Evolutionary conservation across 2,113 vertebrate genomes (phyloP), one percentile per base, ranked within the genome.

Genomic region (Ptilonorhynchus violaceus): DNA sequence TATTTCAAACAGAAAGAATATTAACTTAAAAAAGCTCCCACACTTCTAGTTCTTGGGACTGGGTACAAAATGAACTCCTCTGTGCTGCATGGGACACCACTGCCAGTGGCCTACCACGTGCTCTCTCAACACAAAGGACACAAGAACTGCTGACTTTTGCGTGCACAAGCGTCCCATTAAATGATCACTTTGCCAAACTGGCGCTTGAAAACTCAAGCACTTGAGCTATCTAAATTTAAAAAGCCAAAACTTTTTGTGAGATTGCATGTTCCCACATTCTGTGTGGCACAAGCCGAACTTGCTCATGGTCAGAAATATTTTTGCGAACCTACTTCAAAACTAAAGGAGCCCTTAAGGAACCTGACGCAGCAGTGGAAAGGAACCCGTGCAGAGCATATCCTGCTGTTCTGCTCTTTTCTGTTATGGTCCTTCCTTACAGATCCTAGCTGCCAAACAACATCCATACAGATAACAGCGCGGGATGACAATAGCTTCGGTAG

Each of bases 241-340:
- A 53, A 60, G 13, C 10, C 5, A 13, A 15, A 44, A 11, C n/a
- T 55, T 70, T 68, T 25, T 35, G 41, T 15, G 15, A 52, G 31
- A 53, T 1, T 7, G 15, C 0, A 0, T 10, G 11, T 3, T 4
- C 25, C 10, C 1, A 14, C 35, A 31, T 31, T 59, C 47, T 14
- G 16, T 79, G 30, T 0, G 2, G 52, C 42, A 59, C 14, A 70
- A 70, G 30, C 12, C 0, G 0, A 67, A 42, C 28, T 19, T 13
- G 44, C 18, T 42, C 20, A 33, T 1, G 30, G 13, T 17, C 30
- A 49, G 47, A 68, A 80, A 49, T 4, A 8, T 27, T 67, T 41
- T 24, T 2, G 2, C 39, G 27, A 77, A 35, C 6, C 18, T 49
- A 25, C 9, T 24, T 46, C 9, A 11, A 9, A 58, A 30, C 9